phyloP scores from a whole-genome alignment of 2,888 invertebrate species.

The Tetanocera ferruginea region DNA sequence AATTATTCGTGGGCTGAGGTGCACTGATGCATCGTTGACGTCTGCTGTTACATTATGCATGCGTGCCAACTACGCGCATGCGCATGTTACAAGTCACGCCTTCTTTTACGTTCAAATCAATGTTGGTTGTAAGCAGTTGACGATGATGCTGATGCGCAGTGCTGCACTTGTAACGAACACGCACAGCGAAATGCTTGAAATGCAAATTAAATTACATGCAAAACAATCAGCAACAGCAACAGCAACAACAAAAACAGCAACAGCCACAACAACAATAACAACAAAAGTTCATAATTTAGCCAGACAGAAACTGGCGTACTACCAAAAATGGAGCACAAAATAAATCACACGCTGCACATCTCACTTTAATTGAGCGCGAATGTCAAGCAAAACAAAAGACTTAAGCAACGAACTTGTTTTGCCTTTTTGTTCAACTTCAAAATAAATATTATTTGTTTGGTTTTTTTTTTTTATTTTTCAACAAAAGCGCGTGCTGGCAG shows the following conservation, averaged over 20 bases:
- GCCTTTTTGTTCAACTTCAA: not conserved
- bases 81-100: slow-evolving; percentile 63
- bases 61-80: slow-evolving; percentile 55
- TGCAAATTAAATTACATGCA: slow-evolving; percentile 21
- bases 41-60: slow-evolving; percentile 59
- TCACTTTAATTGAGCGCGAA: slow-evolving; percentile 20
- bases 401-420: slow-evolving; percentile 17
- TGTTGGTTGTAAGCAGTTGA: not conserved
- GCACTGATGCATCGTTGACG: not conserved
- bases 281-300: slow-evolving; percentile 4
- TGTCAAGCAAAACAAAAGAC: slow-evolving; percentile 21
- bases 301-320: not conserved
- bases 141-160: not conserved
- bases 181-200: slow-evolving; percentile 11
- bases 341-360: slow-evolving; percentile 15
- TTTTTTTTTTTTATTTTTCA: too few species aligned
- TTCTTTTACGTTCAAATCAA: slow-evolving; percentile 50
- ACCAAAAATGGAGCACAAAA: slow-evolving; percentile 19
- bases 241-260: not conserved
- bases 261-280: not conserved
- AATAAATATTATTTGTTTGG: slow-evolving; percentile 3
- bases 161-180: not conserved
- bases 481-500: slow-evolving; percentile 24
- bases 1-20: slow-evolving; percentile 2
- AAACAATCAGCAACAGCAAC: not conserved